These are phyloP conservation scores for Phasia obesa DNA, from an alignment of 2,888 invertebrate species.

Conservation along the genomic window DNA sequence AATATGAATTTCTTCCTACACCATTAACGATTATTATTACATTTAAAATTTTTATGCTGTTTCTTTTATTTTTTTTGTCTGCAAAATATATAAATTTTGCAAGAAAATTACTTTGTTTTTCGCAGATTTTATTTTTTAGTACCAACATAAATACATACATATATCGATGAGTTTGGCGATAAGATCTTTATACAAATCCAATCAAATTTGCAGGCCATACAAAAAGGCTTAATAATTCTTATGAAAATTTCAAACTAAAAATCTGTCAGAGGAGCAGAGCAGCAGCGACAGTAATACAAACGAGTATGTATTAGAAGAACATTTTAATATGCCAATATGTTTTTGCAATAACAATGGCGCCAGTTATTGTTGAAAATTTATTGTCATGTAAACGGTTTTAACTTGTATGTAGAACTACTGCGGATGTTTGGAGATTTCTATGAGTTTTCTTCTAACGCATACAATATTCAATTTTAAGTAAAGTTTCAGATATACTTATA, in stretches of 20 bases:
- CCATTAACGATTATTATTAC: constrained; percentile 41
- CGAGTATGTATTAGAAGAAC: constrained; percentile 24
- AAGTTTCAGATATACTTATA: not conserved
- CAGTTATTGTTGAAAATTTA: constrained; percentile 69
- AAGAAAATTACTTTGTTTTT: constrained; percentile 51
- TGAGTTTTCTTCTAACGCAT: constrained; percentile 18
- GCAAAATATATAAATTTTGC: constrained; percentile 40
- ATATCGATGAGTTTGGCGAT: constrained; percentile 52
- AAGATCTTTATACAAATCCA: constrained; percentile 64
- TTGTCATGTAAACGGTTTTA: constrained; percentile 66
- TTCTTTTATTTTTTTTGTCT: constrained; percentile 7
- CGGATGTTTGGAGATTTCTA: constrained; percentile 2
- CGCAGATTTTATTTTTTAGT: not conserved
- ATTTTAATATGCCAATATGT: constrained; percentile 65
- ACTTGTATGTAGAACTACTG: not conserved
- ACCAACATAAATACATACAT: constrained; percentile 17
- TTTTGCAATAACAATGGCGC: constrained; percentile 70
- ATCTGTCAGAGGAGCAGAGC: not conserved
- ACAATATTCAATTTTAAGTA: constrained; percentile 14
- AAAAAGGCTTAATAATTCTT: constrained; percentile 50
- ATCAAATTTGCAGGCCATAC: constrained; percentile 58
- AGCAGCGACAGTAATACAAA: constrained; percentile 8
- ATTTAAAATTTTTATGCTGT: constrained; percentile 8
- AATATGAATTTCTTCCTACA: not conserved
- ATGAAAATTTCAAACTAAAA: constrained; percentile 21